A percentile compares a stretch with the other conserved stretches of the same genome.
Evolutionary conservation across 2,113 vertebrate species (phyloP).

Genomic region (Pelodiscus sinensis): DNA sequence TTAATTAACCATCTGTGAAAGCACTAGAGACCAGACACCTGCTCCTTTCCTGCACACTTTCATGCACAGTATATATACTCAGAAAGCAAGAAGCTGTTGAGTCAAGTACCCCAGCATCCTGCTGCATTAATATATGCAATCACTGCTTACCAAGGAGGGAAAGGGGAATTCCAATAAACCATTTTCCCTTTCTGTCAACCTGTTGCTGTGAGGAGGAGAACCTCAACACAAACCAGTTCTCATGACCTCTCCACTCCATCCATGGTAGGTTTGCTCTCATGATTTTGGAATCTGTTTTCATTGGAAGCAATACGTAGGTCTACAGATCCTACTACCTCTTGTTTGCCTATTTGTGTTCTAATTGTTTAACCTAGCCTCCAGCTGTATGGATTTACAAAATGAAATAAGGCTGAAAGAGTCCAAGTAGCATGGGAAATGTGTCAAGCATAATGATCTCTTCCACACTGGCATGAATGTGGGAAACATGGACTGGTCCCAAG

Average conservation of each 20-base stretch:
- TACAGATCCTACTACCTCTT: conserved; percentile 51
- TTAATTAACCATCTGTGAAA: background rate
- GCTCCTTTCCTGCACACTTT: background rate
- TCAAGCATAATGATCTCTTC: conserved; percentile 45
- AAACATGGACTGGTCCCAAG: conserved; percentile 37
- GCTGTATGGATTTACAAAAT: conserved; percentile 70
- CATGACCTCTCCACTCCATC: background rate
- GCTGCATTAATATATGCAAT: background rate
- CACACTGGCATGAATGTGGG: conserved; percentile 39
- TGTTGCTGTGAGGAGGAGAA: background rate
- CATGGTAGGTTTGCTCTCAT: background rate
- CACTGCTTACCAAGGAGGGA: background rate
- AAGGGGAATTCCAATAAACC: background rate
- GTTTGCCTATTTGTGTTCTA: conserved; percentile 1
- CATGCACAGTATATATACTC: background rate
- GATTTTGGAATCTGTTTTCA: conserved; percentile 18
- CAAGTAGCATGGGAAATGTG: conserved; percentile 57
- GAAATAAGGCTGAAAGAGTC: conserved; percentile 63
- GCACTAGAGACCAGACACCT: background rate
- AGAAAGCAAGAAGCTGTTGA: background rate
- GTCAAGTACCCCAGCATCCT: background rate
- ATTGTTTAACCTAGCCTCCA: conserved; percentile 61
- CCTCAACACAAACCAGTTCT: background rate
- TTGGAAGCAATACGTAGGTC: conserved; percentile 46
- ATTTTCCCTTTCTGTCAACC: background rate